Evolutionary conservation across 1,140 invertebrate genomes (phyloP), one percentile per base, ranked within the genome.

Genomic region (Brachionus paranguensis): DNA sequence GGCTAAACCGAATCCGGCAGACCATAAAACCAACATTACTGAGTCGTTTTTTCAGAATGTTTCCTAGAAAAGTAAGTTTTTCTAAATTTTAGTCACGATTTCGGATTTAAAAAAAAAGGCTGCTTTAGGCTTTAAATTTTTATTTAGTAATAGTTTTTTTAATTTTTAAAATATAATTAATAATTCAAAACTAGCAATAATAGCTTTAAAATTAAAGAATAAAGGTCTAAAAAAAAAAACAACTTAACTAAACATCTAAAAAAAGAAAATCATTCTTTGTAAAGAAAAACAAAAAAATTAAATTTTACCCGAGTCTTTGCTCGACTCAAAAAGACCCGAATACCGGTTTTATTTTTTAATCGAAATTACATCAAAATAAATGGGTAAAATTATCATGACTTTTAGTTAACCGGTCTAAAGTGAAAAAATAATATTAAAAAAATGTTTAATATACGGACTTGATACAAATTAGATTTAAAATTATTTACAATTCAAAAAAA

Each of bases 1-100:
- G 91, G 89, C 93, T 0, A 90, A 92, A 85, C 94, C 96, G 14
- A 95, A 94, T 88, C 91, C 94, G 11, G 91, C 92, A 74, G 95
- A 97, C 89, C 94, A 96, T 88, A 94, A 94, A 88, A 91, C 92
- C 64, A 91, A 93, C 86, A 86, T 92, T 47, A 68, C 78, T 12
- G 43, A 81, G 24, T 64, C 78, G 27, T 60, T 47, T 29, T 81
- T 81, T 68, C 78, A 81, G n/a, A 60, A 81, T 47, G 78, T 81
- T 81, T 81, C 53, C 1, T 81, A 81, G 27, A 29, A 27, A 24
- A 2, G 27, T 43, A 72, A 41, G 68, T 45, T 43, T 14, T 14
- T 29, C 0, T 2, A 17, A 41, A 20, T 72, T 41, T 72, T 41
- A 72, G n/a, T 20, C 53, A 60, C 53, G 53, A 60, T 60, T 60